These are phyloP conservation scores for Circaetus gallicus DNA, from an alignment of 2,113 vertebrate genomes.

Conservation along the genomic window DNA sequence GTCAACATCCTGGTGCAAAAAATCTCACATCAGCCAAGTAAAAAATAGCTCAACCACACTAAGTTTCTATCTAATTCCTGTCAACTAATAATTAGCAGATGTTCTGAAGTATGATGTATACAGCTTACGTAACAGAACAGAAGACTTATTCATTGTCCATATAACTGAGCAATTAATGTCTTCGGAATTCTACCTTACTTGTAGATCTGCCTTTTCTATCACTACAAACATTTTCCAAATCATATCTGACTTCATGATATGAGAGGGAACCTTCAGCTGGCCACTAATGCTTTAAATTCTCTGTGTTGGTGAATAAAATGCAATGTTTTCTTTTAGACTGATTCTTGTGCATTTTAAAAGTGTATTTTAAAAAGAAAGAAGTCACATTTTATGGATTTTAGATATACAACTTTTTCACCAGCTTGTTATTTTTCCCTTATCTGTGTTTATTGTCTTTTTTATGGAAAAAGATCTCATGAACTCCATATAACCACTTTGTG, in stretches of 20 bases:
- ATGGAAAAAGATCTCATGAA: neutral
- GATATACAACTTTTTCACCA: neutral
- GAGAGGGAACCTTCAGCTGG: neutral
- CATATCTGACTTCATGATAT: neutral
- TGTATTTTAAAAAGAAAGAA: neutral
- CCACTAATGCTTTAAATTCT: neutral
- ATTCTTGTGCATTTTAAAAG: neutral
- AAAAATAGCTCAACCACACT: neutral
- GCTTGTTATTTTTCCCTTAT: neutral
- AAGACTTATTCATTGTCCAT: neutral
- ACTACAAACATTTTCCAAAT: neutral
- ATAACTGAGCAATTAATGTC: neutral
- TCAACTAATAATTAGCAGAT: neutral
- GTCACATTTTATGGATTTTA: neutral
- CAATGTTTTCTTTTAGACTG: neutral
- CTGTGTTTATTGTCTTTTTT: neutral
- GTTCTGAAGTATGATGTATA: neutral
- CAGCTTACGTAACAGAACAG: neutral
- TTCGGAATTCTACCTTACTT: neutral
- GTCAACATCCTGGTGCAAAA: neutral
- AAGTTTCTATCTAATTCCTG: neutral
- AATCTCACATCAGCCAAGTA: neutral
- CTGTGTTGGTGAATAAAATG: neutral
- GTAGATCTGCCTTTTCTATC: neutral
- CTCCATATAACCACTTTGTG: neutral